Base-by-base conservation (phyloP, 2,888 invertebrate species). In the Lycia hirtaria region DNA sequence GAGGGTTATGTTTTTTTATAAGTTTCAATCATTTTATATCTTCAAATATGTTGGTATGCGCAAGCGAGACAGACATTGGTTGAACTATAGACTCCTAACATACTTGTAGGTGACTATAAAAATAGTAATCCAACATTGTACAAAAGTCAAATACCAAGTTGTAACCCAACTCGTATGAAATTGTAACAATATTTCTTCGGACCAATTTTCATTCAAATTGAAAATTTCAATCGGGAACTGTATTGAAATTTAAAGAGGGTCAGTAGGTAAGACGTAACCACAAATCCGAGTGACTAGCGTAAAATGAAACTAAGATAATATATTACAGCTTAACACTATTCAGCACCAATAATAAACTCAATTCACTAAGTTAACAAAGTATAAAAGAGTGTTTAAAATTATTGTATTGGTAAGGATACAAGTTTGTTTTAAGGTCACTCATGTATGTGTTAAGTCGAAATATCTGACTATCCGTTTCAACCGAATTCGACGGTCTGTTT, bases 291-390 rank as follows among this genome's bases (percentile, higher is more conserved):
- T 75, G 76, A 76, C 76, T 76, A 76, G 76, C 60, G 66, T 69
- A 56, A 66, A 65, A 73, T 52, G 51, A 71, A 66, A 64, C 63
- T 53, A 65, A 5, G 17, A n/a, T 19, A 37, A 10, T 19, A 19
- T 10, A 33, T 15, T 60, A 60, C 41, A 60, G 56, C 67, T 74
- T 65, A 64, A 54, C 57, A 69, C 72, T 75, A 67, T 69, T 66
- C 72, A 80, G 80, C 80, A 80, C 80, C 80, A 69, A 74, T 65
- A 63, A 74, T 65, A 63, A 74, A 75, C 62, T 60, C 61, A 72
- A 67, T 64, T 45, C 52, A 62, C 54, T 56, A 43, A 48, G 57
- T 38, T 40, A 52, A 54, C 33, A 15, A 54, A 40, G 48, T 9
- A 4, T 30, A 47, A 20, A 33, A 19, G n/a, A 15, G 2, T 33